Percentiles rank a stretch among this genome's conserved stretches.
Conservation (phyloP, 2,113 vertebrate genomes). For the Sceloporus tristichus region DNA sequence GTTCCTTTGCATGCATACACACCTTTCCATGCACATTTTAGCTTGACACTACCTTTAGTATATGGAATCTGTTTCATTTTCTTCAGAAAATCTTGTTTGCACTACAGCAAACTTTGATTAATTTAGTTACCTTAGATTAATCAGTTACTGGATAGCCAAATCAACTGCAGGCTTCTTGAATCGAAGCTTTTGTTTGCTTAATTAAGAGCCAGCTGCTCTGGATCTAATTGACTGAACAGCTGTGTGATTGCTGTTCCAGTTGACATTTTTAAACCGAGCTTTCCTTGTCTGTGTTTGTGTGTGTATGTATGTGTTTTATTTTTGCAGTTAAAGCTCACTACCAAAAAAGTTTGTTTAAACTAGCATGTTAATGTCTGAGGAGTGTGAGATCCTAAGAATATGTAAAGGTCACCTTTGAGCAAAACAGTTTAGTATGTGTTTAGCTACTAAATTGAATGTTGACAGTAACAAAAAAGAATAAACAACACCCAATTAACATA, state of each 20-base stretch:
- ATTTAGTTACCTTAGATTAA: constrained; percentile 72
- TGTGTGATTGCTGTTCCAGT: constrained; percentile 70
- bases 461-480: background rate
- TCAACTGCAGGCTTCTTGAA: constrained; percentile 68
- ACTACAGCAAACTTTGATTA: constrained; percentile 66
- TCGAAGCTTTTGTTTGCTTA: constrained; percentile 71
- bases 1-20: too few relatives aligned
- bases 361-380: constrained; percentile 63
- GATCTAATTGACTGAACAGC: constrained; percentile 72
- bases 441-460: constrained; percentile 27
- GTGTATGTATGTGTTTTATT: background rate
- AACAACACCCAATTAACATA: background rate
- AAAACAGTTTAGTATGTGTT: background rate
- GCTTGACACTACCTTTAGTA: background rate
- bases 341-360: constrained; percentile 60
- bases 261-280: constrained; percentile 69
- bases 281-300: constrained; percentile 60
- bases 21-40: constrained; percentile 32
- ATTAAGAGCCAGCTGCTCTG: constrained; percentile 76
- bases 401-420: constrained; percentile 32
- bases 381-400: constrained; percentile 53
- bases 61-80: constrained; percentile 53
- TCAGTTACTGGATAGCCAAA: constrained; percentile 71
- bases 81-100: constrained; percentile 57
- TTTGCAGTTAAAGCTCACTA: constrained; percentile 63